Percentiles rank a stretch among this genome's conserved stretches.
Conservation (phyloP, 2,797 vertebrate genomes). For the Corythornis leucogaster region DNA sequence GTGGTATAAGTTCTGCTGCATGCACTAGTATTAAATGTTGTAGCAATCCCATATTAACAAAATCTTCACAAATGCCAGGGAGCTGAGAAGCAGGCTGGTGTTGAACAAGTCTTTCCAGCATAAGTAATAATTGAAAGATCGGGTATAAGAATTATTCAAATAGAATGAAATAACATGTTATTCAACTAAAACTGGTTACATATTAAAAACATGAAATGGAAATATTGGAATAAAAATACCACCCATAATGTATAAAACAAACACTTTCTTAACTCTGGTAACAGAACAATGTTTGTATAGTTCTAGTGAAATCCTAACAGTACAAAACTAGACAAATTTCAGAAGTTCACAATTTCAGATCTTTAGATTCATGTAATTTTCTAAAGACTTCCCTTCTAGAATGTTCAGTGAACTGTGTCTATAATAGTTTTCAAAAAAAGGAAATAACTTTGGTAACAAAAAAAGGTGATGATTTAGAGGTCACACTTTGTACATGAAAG, state of each 20-base stretch:
- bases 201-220: background rate
- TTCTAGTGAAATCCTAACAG: background rate
- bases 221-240: background rate
- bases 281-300: background rate
- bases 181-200: background rate
- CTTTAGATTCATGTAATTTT: background rate
- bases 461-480: background rate
- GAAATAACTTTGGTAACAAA: background rate
- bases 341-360: background rate
- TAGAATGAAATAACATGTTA: background rate
- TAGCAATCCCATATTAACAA: background rate
- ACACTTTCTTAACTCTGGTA: background rate
- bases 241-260: background rate
- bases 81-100: background rate
- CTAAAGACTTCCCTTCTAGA: background rate
- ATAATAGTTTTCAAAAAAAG: background rate
- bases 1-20: background rate
- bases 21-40: background rate
- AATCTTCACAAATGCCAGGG: background rate
- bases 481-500: background rate
- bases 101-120: background rate
- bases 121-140: background rate
- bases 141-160: background rate
- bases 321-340: background rate
- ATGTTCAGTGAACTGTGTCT: background rate